Conservation (phyloP, 2,113 vertebrate genomes). For the Sciurus niger region DNA sequence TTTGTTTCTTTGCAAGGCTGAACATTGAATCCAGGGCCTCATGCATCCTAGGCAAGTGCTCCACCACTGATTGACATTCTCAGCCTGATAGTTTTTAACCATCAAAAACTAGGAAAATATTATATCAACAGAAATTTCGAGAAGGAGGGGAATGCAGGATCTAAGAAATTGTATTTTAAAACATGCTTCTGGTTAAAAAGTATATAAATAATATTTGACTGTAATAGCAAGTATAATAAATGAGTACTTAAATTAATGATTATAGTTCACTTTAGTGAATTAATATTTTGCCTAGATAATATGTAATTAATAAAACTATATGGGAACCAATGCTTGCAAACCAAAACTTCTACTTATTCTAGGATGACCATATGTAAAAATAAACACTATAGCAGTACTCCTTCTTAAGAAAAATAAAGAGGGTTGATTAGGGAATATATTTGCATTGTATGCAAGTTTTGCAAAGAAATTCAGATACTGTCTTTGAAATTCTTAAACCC, state of each 20-base stretch:
- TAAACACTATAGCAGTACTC: background rate
- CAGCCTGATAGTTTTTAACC: background rate
- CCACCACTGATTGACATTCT: no score
- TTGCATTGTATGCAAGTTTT: background rate
- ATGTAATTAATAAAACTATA: background rate
- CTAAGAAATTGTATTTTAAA: slow-evolving; percentile 5
- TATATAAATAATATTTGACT: slow-evolving; percentile 32
- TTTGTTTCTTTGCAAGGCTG: no score
- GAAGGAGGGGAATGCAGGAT: background rate
- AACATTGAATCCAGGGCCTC: no score
- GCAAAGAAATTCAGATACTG: background rate
- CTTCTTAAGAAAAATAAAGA: background rate
- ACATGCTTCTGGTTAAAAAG: background rate
- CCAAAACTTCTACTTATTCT: background rate
- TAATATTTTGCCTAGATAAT: background rate
- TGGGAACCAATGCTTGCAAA: slow-evolving; percentile 25
- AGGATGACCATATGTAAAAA: background rate
- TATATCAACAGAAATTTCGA: slow-evolving; percentile 28
- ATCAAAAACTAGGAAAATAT: background rate
- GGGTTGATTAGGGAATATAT: background rate
- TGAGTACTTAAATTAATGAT: background rate
- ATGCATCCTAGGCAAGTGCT: no score
- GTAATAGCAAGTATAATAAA: background rate
- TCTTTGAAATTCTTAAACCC: background rate
- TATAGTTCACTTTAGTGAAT: background rate